Conservation (phyloP, 1,140 invertebrate genomes). For the Armadillidium nasatum region DNA sequence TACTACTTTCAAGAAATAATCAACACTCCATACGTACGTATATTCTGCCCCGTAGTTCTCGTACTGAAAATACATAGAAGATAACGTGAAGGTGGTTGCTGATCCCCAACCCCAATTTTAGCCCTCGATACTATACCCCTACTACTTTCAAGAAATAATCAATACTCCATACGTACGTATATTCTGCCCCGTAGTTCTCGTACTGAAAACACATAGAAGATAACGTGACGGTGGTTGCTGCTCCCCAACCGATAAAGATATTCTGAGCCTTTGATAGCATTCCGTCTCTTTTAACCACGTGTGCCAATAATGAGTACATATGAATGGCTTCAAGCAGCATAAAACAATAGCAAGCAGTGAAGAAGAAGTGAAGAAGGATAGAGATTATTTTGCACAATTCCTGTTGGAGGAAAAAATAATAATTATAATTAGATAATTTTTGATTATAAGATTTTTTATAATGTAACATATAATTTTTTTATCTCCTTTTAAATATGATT, state of each 20-base stretch:
- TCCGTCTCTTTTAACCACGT: slow-evolving; percentile 45
- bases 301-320: slow-evolving; percentile 46
- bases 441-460: no score
- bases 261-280: slow-evolving; percentile 43
- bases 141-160: no score
- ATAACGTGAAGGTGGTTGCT: no score
- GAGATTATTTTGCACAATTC: slow-evolving; percentile 41
- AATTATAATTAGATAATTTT: no score
- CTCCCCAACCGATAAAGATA: slow-evolving; percentile 45
- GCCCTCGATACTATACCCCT: slow-evolving; percentile 37
- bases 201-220: slow-evolving; percentile 45
- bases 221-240: slow-evolving; percentile 36
- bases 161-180: slow-evolving; percentile 37
- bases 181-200: slow-evolving; percentile 44
- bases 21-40: no score
- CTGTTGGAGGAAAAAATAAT: slow-evolving; percentile 14
- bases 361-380: slow-evolving; percentile 45
- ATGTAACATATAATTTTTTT: no score
- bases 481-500: no score
- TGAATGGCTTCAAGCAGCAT: slow-evolving; percentile 45
- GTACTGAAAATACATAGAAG: no score
- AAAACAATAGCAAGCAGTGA: slow-evolving; percentile 46
- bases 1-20: no score
- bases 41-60: no score
- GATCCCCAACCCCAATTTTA: no score